Base-by-base conservation (phyloP, 35 echinoderm and acorn worm genomes). In the Holothuria glaberrima region DNA sequence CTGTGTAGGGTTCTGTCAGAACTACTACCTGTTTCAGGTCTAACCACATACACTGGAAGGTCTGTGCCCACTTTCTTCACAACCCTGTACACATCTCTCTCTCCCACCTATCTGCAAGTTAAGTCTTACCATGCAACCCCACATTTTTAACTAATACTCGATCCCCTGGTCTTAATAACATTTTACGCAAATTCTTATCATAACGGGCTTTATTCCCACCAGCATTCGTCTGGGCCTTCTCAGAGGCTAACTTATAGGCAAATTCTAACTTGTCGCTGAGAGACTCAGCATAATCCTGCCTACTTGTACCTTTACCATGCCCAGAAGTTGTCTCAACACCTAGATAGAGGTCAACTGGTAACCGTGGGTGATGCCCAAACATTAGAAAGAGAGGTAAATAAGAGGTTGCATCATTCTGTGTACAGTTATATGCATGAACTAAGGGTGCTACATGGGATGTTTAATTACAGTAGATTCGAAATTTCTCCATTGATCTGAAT, bases 71-170 rank as follows among this genome's bases (percentile, higher is more conserved):
- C 12, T 35, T 34, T 65, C 63, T 48, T 26, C 0, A 93, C 89
- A 5, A 93, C 83, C 5, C 83, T 61, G 44, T 97, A 91, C 5
- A 69, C 52, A 0, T n/a, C n/a, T 58, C 86, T 30, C 59, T 50
- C 32, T 93, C 84, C 95, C 95, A 97, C n/a, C 57, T 32, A 34
- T 97, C 80, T 38, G 89, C 89, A 1, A 97, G 35, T 38, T 97
- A 91, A 3, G 88, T 89, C 48, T 97, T 94, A 30, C 95, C 95
- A 26, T 30, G 30, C 7, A 94, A 45, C 19, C 75, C 89, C 12
- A 94, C 68, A 30, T 89, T 94, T 68, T 71, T 94, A 13, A 97
- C 95, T 22, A 97, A 71, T 6, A 97, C 92, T 6, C 89, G 48
- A 85, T 97, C 95, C 36, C 92, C 95, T 66, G 50, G 30, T 44